Base-by-base conservation (phyloP, 1,140 invertebrate genomes). In the Drosophila ogumai region DNA sequence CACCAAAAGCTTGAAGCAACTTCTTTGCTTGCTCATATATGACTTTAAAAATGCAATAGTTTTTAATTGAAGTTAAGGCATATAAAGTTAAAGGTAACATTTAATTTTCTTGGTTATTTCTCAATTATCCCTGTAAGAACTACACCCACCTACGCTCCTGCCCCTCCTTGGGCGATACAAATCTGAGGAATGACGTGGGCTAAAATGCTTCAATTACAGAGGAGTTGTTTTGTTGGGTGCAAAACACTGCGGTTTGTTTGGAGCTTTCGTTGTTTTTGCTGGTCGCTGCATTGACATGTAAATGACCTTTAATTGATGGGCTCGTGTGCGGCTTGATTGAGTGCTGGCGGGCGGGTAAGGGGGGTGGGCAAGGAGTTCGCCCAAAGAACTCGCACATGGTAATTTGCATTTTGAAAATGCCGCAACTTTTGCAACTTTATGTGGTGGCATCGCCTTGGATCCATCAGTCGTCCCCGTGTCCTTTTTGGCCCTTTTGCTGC, bases 301-400 rank as follows among this genome's bases (percentile, higher is more conserved):
- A 90, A 88, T 88, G 85, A 90, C 85, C 84, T 90, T 88, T 88
- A 88, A 88, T 88, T 88, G 85, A 90, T 88, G 84, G 85, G 81
- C 81, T 50, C 67, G 68, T 50, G 74, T 56, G 34, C 8, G 59
- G 79, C 71, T 88, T 84, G 85, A 87, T 90, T 79, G 75, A 86
- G 84, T 88, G 79, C 49, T 52, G 50, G 71, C 10, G 43, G 31
- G 47, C n/a, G 32, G 49, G 34, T 0, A 34, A 13, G 36, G 19
- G 50, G 17, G 12, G 10, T 17, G 28, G 19, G 12, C 38, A 41
- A 71, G 54, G 38, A 41, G 43, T 31, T 54, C 32, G 12, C 6
- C 67, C 69, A 40, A 72, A 72, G 52, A 72, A 58, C 59, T 65
- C 49, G 67, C 59, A 72, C 56, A 71, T 79, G 66, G 75, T 78